These are phyloP conservation scores for Grantiella picta DNA, from an alignment of 2,113 vertebrate species.

Conservation along the genomic window DNA sequence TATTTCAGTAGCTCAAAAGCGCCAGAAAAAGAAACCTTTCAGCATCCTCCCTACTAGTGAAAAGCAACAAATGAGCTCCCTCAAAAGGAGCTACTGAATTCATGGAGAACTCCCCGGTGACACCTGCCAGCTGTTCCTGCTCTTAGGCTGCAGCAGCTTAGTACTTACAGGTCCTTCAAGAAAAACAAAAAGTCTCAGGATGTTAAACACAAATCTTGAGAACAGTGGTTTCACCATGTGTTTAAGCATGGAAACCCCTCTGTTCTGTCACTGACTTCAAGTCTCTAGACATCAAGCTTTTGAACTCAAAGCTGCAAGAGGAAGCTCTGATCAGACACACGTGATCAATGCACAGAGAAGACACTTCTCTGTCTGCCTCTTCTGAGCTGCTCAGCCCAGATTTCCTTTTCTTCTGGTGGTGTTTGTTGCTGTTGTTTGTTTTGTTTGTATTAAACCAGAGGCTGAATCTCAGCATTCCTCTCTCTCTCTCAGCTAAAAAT, in stretches of 20 bases:
- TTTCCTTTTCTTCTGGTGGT: neutral
- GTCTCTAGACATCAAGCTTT: neutral
- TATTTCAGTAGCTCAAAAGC: neutral
- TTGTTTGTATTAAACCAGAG: neutral
- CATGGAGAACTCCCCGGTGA: neutral
- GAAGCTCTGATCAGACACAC: neutral
- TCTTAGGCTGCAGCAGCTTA: neutral
- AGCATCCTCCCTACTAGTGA: neutral
- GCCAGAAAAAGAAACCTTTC: neutral
- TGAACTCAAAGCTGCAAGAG: neutral
- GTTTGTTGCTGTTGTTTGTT: neutral
- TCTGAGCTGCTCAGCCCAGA: neutral
- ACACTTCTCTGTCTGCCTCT: neutral
- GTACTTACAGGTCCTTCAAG: neutral
- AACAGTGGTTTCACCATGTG: neutral
- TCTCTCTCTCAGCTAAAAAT: neutral
- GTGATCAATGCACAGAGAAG: neutral
- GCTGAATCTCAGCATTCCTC: neutral
- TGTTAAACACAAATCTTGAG: fast-evolving
- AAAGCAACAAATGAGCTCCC: neutral
- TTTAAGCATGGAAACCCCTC: neutral
- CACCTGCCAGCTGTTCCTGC: neutral
- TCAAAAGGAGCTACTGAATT: neutral
- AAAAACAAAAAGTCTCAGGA: neutral
- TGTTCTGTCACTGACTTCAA: neutral